Evolutionary conservation across 2,113 vertebrate genomes (phyloP).

Genomic region (Callospermophilus lateralis): DNA sequence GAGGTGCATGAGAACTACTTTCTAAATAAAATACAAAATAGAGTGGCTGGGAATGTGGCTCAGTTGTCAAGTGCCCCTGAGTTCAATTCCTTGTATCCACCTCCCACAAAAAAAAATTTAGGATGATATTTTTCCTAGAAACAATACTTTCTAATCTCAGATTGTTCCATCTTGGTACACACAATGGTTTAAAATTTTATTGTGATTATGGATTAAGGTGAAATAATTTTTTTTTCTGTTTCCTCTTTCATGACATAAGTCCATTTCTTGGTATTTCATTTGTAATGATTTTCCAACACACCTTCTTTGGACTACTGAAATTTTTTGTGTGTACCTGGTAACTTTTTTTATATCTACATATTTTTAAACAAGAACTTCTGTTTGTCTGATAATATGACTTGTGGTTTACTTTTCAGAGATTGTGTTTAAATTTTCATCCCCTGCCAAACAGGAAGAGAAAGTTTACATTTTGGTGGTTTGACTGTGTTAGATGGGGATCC

Average conservation of each 20-base stretch:
- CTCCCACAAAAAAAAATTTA: no score
- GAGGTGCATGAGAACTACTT: no score
- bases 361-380: constrained; percentile 15
- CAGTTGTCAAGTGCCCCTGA: no score
- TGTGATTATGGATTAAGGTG: not conserved
- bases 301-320: not conserved
- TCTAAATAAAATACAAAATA: no score
- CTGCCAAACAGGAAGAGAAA: not conserved
- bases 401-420: constrained; percentile 54
- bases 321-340: not conserved
- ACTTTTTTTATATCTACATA: not conserved
- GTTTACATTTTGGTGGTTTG: constrained; percentile 29
- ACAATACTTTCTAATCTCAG: not conserved
- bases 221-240: not conserved
- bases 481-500: not conserved
- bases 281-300: not conserved
- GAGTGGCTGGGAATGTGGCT: no score
- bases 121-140: not conserved
- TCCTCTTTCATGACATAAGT: not conserved
- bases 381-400: not conserved
- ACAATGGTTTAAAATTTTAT: not conserved
- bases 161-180: not conserved
- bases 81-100: no score
- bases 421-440: not conserved
- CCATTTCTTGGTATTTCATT: not conserved